These are phyloP conservation scores for Ylistrum balloti DNA, from an alignment of 1,140 invertebrate species.

Conservation along the genomic window DNA sequence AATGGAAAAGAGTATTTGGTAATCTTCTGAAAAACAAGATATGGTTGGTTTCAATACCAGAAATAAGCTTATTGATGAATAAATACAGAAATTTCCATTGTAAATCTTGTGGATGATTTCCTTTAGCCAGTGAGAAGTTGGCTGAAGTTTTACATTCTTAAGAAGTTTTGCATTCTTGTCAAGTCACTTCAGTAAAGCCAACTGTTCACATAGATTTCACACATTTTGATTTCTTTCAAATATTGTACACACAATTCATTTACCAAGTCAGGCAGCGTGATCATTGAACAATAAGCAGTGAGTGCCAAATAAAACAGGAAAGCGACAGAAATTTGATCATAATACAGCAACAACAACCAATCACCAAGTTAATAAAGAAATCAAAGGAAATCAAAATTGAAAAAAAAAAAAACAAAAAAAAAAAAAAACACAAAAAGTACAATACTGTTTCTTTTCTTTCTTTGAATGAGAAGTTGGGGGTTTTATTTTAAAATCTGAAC, in stretches of 20 bases:
- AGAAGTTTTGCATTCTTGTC: too few relatives aligned
- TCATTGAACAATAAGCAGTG: neutral
- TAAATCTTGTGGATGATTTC: too few relatives aligned
- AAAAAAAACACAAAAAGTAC: neutral
- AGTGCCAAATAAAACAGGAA: neutral
- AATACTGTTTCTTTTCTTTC: neutral
- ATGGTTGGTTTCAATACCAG: too few relatives aligned
- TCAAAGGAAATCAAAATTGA: neutral
- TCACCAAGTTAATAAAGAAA: constrained; percentile 27
- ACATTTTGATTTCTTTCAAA: neutral
- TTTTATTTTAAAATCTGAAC: neutral
- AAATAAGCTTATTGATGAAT: too few relatives aligned
- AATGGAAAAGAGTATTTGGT: too few relatives aligned
- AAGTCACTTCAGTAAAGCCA: neutral
- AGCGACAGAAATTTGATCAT: constrained; percentile 1
- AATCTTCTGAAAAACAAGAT: too few relatives aligned
- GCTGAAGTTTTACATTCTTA: too few relatives aligned
- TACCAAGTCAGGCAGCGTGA: neutral
- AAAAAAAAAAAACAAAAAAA: neutral
- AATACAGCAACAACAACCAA: constrained; percentile 1
- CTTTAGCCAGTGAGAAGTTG: too few relatives aligned
- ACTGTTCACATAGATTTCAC: neutral
- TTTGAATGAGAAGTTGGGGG: neutral
- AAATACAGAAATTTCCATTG: too few relatives aligned
- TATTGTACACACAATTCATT: neutral